Base-by-base conservation (phyloP, 1,140 invertebrate genomes). In the Carposina sasakii region DNA sequence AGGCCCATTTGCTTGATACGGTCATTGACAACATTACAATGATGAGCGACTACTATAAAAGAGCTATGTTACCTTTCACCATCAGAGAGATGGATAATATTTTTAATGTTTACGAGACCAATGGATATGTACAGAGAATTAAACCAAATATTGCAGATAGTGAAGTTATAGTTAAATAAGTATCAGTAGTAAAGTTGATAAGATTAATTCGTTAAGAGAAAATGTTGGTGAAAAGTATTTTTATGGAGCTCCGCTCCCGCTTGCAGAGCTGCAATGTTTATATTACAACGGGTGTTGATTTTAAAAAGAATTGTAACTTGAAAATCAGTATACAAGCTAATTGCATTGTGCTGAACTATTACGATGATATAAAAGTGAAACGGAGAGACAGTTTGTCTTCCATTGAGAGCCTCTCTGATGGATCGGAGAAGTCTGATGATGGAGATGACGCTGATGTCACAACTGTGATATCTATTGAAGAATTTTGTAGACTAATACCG, bases 21-120 rank as follows among this genome's bases (percentile, higher is more conserved):
- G 94, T 98, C n/a, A 98, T 99, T 33, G 89, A 90, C 67, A 99
- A 99, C 67, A 90, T 99, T 54, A 90, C 96, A 86, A 71, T 96
- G 44, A 79, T 91, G 58, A 57, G 88, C 0, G 88, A 96, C 63
- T 98, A 96, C 81, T 99, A 99, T 81, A 86, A 93, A 70, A 90
- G 91, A 68, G 91, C 90, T 2, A 93, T 91, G 0, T 63, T 99
- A 52, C 88, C 91, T 0, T 94, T 92, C 79, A 86, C 88, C 30
- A 85, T 92, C 1, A 86, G 87, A 48, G 90, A 93, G 71, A 88
- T 87, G 60, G 87, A 90, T 52, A 85, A 78, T 34, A 68, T 90
- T 12, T 90, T 87, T 62, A 69, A 78, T 50, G 71, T 81, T 37
- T 83, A 87, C 41, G 81, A 85, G 60, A 75, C 71, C 12, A 76